A percentile compares a stretch with the other conserved stretches of the same genome.
Evolutionary conservation across 2,888 invertebrate genomes (phyloP).

Genomic region (Drosophila neotestacea): DNA sequence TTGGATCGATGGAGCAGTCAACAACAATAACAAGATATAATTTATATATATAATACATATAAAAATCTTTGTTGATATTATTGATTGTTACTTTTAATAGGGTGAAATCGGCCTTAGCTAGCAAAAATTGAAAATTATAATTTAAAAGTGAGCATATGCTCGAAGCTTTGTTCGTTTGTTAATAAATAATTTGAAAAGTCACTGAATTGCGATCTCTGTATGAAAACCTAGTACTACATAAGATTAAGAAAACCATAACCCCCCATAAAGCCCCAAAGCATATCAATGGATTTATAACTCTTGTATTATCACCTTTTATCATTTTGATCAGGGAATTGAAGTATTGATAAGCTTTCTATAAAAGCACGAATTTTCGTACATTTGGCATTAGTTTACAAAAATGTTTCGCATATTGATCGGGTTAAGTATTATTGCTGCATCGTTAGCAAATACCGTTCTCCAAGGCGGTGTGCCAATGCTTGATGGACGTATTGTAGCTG

Average conservation of each 20-base stretch:
- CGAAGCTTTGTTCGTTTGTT: background rate
- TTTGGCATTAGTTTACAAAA: slow-evolving; percentile 49
- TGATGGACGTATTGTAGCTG: slow-evolving; percentile 81
- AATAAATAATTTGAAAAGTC: background rate
- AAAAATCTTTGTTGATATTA: too few relatives aligned
- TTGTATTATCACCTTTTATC: too few relatives aligned
- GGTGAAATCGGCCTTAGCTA: too few relatives aligned
- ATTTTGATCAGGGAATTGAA: too few relatives aligned
- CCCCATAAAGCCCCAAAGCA: too few relatives aligned
- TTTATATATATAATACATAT: slow-evolving; percentile 44
- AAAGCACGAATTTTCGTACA: slow-evolving; percentile 9
- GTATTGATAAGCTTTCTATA: slow-evolving; percentile 37
- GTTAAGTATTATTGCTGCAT: slow-evolving; percentile 36
- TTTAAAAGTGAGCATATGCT: slow-evolving; percentile 25
- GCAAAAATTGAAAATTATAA: too few relatives aligned
- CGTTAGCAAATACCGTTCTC: slow-evolving; percentile 44
- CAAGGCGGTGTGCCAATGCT: slow-evolving; percentile 49
- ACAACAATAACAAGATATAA: slow-evolving; percentile 39
- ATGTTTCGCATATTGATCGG: slow-evolving; percentile 66
- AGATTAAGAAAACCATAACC: too few relatives aligned
- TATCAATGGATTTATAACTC: too few relatives aligned
- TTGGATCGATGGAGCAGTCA: slow-evolving; percentile 59
- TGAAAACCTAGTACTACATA: too few relatives aligned
- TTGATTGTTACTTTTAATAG: too few relatives aligned
- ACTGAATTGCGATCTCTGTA: too few relatives aligned